Base-by-base conservation (phyloP, 2,113 vertebrate genomes). In the Rhinolophus ferrumequinum region DNA sequence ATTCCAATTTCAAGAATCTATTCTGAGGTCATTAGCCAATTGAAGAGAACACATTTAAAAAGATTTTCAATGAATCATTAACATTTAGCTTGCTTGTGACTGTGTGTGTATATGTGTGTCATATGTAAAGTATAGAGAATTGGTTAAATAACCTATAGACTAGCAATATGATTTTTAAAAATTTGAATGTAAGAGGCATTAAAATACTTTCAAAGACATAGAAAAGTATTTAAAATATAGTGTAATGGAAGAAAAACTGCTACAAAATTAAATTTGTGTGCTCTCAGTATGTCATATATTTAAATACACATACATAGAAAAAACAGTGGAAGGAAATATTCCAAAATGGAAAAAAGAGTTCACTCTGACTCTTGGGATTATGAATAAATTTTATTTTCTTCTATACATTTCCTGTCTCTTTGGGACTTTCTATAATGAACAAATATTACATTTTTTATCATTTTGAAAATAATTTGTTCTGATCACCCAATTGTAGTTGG, bases 161-260 rank as follows among this genome's bases (percentile, higher is more conserved):
- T 16, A 88, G n/a, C 8, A n/a, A 35, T 70, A 35, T 28, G n/a
- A 54, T 16, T 52, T 76, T 52, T 95, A 47, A 67, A 66, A 44
- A 67, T 8, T 24, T 66, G 10, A 85, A 88, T 66, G 10, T 72
- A 73, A 94, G 84, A 86, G 19, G 6, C 35, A 94, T 86, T 75
- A 89, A 76, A 73, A 75, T 60, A 66, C 62, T 79, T 88, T 85
- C 13, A 69, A 79, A 88, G 7, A 69, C 28, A 85, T 60, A 44
- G 38, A 26, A 58, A 92, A 26, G 10, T 82, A 92, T n/a, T 96
- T 8, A 92, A 79, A 94, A 69, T 89, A 47, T 18, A 82, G 50
- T 33, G 4, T n/a, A 76, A 77, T 54, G 8, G 47, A 11, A 64
- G 7, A 35, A 77, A 91, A 80, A 54, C 26, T 44, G 67, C 56